These are phyloP conservation scores for Mustela lutreola DNA, from an alignment of 2,113 vertebrate species.

Conservation along the genomic window DNA sequence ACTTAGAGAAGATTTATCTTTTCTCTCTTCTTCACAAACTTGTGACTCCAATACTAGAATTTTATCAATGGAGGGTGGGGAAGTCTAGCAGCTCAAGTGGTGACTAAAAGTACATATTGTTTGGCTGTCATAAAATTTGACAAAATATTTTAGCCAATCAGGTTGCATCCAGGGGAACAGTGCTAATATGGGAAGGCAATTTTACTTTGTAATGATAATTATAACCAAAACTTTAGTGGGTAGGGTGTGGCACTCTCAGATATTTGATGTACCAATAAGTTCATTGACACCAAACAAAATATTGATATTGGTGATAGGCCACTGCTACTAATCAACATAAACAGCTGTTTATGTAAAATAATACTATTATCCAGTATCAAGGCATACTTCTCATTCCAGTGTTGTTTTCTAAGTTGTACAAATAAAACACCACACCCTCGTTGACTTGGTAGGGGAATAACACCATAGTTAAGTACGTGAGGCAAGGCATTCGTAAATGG, in stretches of 20 bases:
- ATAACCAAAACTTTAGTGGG: background rate
- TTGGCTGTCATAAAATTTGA: background rate
- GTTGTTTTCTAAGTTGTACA: background rate
- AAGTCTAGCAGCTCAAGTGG: background rate
- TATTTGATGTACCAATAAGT: background rate
- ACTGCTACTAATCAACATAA: conserved; percentile 27
- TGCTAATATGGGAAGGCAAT: background rate
- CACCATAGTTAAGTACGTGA: background rate
- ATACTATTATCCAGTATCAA: background rate
- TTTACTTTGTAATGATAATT: background rate
- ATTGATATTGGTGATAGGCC: conserved; percentile 5
- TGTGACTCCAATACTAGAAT: background rate
- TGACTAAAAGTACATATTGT: background rate
- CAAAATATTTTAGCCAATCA: background rate
- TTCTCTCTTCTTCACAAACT: background rate
- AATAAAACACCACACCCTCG: background rate
- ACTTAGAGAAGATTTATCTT: background rate
- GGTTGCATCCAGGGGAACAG: background rate
- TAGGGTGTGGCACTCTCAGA: background rate
- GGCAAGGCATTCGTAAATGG: background rate
- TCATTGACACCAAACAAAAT: conserved; percentile 53
- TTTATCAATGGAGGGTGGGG: background rate
- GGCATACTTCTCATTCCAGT: conserved; percentile 51
- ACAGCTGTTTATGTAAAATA: background rate
- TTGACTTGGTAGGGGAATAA: background rate